Evolutionary conservation across 1,140 invertebrate genomes (phyloP).

Genomic region (Polyergus mexicanus): DNA sequence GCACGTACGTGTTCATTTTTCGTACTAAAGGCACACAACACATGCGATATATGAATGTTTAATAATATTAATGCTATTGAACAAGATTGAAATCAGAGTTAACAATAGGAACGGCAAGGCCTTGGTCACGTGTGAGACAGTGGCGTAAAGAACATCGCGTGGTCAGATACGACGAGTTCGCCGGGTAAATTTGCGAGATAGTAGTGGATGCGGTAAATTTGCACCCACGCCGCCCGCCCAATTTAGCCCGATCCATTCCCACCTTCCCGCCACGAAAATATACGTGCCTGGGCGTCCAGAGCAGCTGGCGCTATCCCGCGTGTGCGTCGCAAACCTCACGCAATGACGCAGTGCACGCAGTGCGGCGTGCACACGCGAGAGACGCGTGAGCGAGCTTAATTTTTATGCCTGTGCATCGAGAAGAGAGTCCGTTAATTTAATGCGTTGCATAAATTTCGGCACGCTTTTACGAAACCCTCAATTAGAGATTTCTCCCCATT

Average conservation of each 20-base stretch:
- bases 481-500: too few relatives aligned
- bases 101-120: constrained; percentile 3
- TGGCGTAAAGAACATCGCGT: not conserved
- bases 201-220: constrained; percentile 70
- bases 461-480: not conserved
- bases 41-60: not conserved
- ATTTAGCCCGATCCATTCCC: constrained; percentile 44
- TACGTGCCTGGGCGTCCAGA: constrained; percentile 50
- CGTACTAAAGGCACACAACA: not conserved
- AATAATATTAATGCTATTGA: not conserved
- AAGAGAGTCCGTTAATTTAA: constrained; percentile 6
- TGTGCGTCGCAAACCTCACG: constrained; percentile 72
- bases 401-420: constrained; percentile 17
- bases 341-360: constrained; percentile 60
- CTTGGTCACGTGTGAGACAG: not conserved
- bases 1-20: not conserved
- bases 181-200: constrained; percentile 27
- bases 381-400: constrained; percentile 38
- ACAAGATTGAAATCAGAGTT: not conserved
- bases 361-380: constrained; percentile 39
- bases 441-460: not conserved
- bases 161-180: constrained; percentile 44
- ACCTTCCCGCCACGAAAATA: constrained; percentile 60
- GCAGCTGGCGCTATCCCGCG: constrained; percentile 78
- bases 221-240: constrained; percentile 68